These are phyloP conservation scores for Nephila pilipes DNA, from an alignment of 1,140 invertebrate species.

Conservation along the genomic window DNA sequence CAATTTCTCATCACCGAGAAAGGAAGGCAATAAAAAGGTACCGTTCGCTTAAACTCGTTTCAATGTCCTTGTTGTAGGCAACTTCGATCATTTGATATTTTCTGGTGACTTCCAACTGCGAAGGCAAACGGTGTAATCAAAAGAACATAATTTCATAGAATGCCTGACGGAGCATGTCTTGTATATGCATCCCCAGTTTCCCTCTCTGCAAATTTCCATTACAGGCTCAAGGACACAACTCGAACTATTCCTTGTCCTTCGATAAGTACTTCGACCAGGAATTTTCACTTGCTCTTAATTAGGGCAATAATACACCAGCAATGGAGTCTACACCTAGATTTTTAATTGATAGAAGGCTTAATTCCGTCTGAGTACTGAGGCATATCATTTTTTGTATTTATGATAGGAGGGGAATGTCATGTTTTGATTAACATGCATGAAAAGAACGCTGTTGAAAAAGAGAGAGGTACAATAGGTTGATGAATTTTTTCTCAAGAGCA, in stretches of 20 bases:
- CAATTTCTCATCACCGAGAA: background rate
- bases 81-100: conserved; percentile 1
- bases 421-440: too few species aligned
- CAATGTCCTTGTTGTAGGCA: background rate
- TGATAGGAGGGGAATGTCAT: too few species aligned
- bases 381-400: background rate
- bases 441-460: too few species aligned
- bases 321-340: background rate
- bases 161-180: conserved; percentile 13
- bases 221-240: background rate
- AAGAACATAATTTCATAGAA: conserved; percentile 14
- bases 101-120: background rate
- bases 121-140: conserved; percentile 22
- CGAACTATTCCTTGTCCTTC: background rate
- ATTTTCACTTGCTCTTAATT: background rate
- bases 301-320: background rate
- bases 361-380: background rate
- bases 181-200: conserved; percentile 3
- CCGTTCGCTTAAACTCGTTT: conserved; percentile 11
- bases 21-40: background rate
- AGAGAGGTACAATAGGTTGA: too few species aligned
- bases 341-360: background rate
- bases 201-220: background rate
- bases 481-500: too few species aligned
- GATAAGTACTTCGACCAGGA: background rate